A percentile compares a stretch with the other conserved stretches of the same genome.
Evolutionary conservation across 1,140 invertebrate genomes (phyloP).

Genomic region (Teleopsis dalmanni): DNA sequence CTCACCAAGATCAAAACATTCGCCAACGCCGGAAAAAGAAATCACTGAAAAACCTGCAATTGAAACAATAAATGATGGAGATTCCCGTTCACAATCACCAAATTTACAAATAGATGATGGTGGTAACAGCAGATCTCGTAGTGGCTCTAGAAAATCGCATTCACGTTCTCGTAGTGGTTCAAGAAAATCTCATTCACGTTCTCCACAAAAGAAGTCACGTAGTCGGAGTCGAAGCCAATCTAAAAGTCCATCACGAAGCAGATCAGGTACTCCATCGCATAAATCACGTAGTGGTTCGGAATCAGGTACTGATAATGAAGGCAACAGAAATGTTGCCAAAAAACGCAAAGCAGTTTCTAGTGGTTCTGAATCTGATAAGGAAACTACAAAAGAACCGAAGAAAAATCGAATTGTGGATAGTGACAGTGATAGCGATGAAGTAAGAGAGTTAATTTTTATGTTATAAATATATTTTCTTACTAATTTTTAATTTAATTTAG

Average conservation of each 20-base stretch:
- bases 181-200: slow-evolving; percentile 44
- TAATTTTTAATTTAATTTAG: slow-evolving; percentile 12
- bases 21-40: no score
- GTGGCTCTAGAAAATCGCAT: slow-evolving; percentile 20
- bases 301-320: slow-evolving; percentile 25
- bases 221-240: slow-evolving; percentile 30
- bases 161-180: slow-evolving; percentile 21
- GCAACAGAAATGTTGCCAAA: slow-evolving; percentile 20
- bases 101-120: slow-evolving; percentile 44
- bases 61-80: slow-evolving; percentile 14
- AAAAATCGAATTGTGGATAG: slow-evolving; percentile 49
- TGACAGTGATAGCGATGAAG: slow-evolving; percentile 44
- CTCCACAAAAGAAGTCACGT: slow-evolving; percentile 46
- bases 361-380: slow-evolving; percentile 10
- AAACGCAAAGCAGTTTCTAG: slow-evolving; percentile 21
- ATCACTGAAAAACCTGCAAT: no score
- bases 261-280: slow-evolving; percentile 28
- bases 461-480: not conserved
- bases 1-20: no score
- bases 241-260: slow-evolving; percentile 19
- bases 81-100: slow-evolving; percentile 45
- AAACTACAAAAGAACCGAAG: slow-evolving; percentile 41
- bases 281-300: slow-evolving; percentile 22
- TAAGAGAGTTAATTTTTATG: slow-evolving; percentile 5
- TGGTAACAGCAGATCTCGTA: slow-evolving; percentile 43